Base-by-base conservation (phyloP, 2,113 vertebrate genomes). In the Pelobates fuscus region DNA sequence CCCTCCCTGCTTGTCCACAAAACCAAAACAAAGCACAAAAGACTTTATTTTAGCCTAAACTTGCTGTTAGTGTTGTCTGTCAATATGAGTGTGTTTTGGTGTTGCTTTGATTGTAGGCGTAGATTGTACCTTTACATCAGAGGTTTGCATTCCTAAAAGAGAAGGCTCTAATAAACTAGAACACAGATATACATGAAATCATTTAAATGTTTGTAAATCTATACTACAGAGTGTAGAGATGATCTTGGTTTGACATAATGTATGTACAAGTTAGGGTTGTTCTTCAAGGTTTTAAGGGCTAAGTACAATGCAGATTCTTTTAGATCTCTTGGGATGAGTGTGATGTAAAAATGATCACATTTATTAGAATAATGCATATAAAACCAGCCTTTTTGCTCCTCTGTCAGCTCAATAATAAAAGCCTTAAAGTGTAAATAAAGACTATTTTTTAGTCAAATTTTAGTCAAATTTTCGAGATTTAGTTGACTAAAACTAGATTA, bases 71-170 rank as follows among this genome's bases (percentile, higher is more conserved):
- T 88, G 83, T 89, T 88, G 84, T 79, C 37, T 88, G 84, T 88
- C 86, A 89, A 89, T 82, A 88, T 1, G 4, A 7, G 60, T 70
- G 43, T 87, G 88, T 89, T 89, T 67, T 88, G 81, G 81, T 83
- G 81, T 86, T 83, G 84, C 30, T 71, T 52, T 59, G 64, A 60
- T 30, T 52, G 71, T 27, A 46, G 20, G 61, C 60, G 23, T 73
- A 75, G 70, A 74, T 78, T 70, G 26, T 61, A 65, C 81, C 32
- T 77, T 32, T 54, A 61, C 80, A 72, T 80, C 66, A 79, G 81
- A 74, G 69, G 66, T 67, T 30, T 79, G 77, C 77, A 73, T 70
- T 77, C 43, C 77, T 71, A 25, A 60, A 78, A 70, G 84, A 85
- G 84, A 81, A 86, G 78, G 0, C 80, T 84, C 70, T 78, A 74